Base-by-base conservation (phyloP, 2,888 invertebrate genomes). In the Caradrina clavipalpis region DNA sequence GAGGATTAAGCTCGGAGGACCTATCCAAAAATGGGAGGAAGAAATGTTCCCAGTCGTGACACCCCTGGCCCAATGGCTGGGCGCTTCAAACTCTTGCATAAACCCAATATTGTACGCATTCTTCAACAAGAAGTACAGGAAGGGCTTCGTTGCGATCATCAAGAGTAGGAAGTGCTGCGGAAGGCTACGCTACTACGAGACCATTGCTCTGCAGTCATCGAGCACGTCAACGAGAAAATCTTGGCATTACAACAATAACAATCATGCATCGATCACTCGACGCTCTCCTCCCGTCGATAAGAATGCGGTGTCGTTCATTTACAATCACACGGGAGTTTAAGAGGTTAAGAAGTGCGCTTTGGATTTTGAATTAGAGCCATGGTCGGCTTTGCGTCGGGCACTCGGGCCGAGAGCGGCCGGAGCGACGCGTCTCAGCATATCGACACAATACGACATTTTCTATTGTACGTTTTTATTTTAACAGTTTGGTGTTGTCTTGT, bases 51-150 rank as follows among this genome's bases (percentile, higher is more conserved):
- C 97, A 56, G 97, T 98, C 22, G 97, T 98, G 2, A 98, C 98
- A 21, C 99, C 99, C 5, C 96, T 99, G 61, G 99, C 98, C 7
- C 99, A 98, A 91, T 98, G 98, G 98, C 95, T 99, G 57, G 99
- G 99, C 3, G 97, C 98, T 0, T 98, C 99, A 21, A 99, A 99
- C 93, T 98, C 98, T 22, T 99, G 99, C 96, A 99, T 99, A 88
- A 99, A 99, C 93, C 99, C 99, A 0, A 98, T 99, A 76, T 96
- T 99, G 69, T 99, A 99, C 92, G 98, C 99, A 3, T 99, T 99
- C 95, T 99, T 99, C 95, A 99, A 99, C 93, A 98, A 98, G 91
- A 99, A 99, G 92, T 99, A 98, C 92, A 96, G 99, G 17, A 97
- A 98, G 72, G 99, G 99, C 6, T 99, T 99, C 91, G 97, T 98